These are phyloP conservation scores for Hemistola chrysoprasaria DNA, from an alignment of 2,888 invertebrate genomes.

Conservation along the genomic window DNA sequence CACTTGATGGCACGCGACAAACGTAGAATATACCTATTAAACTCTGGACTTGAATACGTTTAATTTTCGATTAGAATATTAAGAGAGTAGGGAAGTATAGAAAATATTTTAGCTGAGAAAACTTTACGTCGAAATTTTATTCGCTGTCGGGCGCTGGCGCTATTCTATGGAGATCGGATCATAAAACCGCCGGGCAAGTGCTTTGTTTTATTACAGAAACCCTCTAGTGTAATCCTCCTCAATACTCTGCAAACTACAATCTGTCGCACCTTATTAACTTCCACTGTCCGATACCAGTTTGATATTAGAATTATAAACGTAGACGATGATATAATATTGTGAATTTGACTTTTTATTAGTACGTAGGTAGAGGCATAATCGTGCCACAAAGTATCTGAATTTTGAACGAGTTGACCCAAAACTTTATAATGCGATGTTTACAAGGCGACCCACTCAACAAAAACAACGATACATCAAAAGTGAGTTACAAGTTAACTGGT, in stretches of 20 bases:
- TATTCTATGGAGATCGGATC: slow-evolving; percentile 59
- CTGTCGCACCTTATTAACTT: slow-evolving; percentile 55
- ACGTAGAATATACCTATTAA: too few relatives aligned
- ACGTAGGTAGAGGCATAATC: slow-evolving; percentile 42
- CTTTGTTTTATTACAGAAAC: slow-evolving; percentile 64
- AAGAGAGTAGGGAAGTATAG: neutral
- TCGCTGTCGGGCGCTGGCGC: slow-evolving; percentile 41
- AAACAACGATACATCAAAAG: slow-evolving; percentile 79
- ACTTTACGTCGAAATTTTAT: slow-evolving; percentile 60
- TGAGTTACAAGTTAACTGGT: slow-evolving; percentile 72
- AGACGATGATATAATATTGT: too few relatives aligned
- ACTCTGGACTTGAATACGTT: too few relatives aligned
- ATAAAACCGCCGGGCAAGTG: slow-evolving; percentile 55
- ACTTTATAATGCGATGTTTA: slow-evolving; percentile 65
- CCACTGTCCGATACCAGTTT: slow-evolving; percentile 42
- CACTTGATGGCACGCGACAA: too few relatives aligned
- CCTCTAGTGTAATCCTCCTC: slow-evolving; percentile 52
- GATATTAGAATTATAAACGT: too few relatives aligned
- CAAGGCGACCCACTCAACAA: slow-evolving; percentile 64
- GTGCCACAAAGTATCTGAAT: slow-evolving; percentile 44
- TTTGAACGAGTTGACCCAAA: slow-evolving; percentile 53
- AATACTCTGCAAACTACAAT: slow-evolving; percentile 51
- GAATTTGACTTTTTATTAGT: slow-evolving; percentile 16
- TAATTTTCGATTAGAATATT: slow-evolving; percentile 6
- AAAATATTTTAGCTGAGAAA: slow-evolving; percentile 34